Evolutionary conservation across 2,888 invertebrate species (phyloP).

Genomic region (Macrostomum cliftonense): DNA sequence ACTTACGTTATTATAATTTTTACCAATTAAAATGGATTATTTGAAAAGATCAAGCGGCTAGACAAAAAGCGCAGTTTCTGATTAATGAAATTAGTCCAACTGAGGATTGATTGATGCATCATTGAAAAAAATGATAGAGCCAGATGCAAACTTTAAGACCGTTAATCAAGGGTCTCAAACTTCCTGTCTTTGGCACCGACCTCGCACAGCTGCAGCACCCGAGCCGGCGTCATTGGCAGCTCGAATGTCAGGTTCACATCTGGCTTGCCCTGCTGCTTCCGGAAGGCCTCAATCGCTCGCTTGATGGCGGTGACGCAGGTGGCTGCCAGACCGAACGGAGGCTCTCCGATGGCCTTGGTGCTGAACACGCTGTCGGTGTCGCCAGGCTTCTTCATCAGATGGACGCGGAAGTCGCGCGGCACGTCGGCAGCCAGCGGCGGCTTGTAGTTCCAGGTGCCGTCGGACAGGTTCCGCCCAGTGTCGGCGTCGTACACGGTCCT

Average conservation of each 20-base stretch:
- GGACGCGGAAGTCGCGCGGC: slow-evolving; percentile 74
- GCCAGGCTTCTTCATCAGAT: slow-evolving; percentile 45
- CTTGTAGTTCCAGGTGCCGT: slow-evolving; percentile 47
- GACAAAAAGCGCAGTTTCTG: too few relatives aligned
- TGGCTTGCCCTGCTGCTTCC: slow-evolving; percentile 16
- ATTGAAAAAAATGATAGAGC: too few relatives aligned
- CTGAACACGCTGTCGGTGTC: slow-evolving; percentile 43
- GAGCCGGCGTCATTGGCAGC: too few relatives aligned
- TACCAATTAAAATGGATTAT: too few relatives aligned
- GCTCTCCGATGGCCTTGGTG: slow-evolving; percentile 21
- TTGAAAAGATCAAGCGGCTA: too few relatives aligned
- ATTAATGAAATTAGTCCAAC: too few relatives aligned
- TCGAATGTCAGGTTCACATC: slow-evolving; percentile 1
- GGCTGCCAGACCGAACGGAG: slow-evolving; percentile 19
- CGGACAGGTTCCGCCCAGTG: not conserved
- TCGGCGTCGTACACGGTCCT: slow-evolving; percentile 59
- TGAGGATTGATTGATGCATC: too few relatives aligned
- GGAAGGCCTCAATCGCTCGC: slow-evolving; percentile 18
- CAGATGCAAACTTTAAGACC: too few relatives aligned
- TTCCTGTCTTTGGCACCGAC: too few relatives aligned
- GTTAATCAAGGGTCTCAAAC: too few relatives aligned
- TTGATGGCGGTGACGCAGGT: slow-evolving; percentile 21
- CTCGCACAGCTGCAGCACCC: too few relatives aligned
- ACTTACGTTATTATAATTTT: too few relatives aligned
- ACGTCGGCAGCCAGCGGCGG: slow-evolving; percentile 78